Conservation (phyloP, 2,797 vertebrate genomes). For the Ataeniobius toweri region DNA sequence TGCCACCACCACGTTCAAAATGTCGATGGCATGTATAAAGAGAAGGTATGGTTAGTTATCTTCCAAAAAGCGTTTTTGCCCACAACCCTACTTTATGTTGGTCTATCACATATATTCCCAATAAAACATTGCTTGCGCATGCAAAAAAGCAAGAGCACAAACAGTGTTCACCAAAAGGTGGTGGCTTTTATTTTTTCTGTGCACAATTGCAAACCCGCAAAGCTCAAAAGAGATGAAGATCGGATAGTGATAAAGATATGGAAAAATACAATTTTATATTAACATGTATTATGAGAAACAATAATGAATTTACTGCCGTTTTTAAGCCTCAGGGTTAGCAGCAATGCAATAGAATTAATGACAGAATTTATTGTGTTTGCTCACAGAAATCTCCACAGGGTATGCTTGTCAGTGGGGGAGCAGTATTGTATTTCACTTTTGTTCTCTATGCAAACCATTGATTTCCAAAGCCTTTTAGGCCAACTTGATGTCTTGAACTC, state of each 20-base stretch:
- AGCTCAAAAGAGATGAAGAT: neutral
- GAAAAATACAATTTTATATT: constrained; percentile 1
- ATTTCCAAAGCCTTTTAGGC: neutral
- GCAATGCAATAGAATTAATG: neutral
- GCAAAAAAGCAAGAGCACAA: neutral
- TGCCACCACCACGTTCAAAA: neutral
- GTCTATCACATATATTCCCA: neutral
- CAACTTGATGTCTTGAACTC: neutral
- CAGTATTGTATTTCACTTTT: constrained; percentile 4
- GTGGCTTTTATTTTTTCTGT: neutral
- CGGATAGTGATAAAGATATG: neutral
- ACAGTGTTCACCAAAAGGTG: neutral
- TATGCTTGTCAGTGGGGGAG: constrained; percentile 4
- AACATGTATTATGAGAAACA: neutral
- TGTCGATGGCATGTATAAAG: neutral
- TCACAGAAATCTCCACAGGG: constrained; percentile 6
- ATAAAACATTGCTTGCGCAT: neutral
- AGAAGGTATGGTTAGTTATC: neutral
- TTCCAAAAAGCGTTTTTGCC: neutral
- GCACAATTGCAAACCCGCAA: neutral
- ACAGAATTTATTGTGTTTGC: neutral
- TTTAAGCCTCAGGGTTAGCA: constrained; percentile 1
- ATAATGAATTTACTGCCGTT: constrained; percentile 8
- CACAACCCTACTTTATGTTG: neutral
- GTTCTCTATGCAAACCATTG: neutral